Evolutionary conservation across 2,888 invertebrate species (phyloP).

Genomic region (Slavum lentiscoides): DNA sequence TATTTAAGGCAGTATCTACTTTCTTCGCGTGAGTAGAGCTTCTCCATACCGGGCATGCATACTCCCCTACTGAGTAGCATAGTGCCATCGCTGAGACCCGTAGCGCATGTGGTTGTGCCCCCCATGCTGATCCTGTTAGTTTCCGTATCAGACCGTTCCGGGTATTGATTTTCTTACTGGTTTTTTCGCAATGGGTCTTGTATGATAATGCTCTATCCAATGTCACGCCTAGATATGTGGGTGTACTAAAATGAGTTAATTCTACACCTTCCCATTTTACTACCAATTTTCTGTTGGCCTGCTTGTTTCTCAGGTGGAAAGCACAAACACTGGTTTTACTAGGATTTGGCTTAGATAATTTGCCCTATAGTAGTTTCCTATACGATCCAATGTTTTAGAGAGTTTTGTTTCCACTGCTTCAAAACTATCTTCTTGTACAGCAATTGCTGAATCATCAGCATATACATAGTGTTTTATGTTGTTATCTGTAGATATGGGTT

Average conservation of each 20-base stretch:
- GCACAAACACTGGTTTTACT: slow-evolving; percentile 28
- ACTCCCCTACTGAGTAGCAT: too few species aligned
- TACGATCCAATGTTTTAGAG: slow-evolving; percentile 13
- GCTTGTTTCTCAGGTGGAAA: slow-evolving; percentile 30
- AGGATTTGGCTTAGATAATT: slow-evolving; percentile 39
- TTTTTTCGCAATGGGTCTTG: slow-evolving; percentile 53
- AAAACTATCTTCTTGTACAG: slow-evolving; percentile 22
- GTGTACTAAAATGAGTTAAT: background rate
- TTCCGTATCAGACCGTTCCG: too few species aligned
- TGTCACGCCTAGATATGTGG: slow-evolving; percentile 55
- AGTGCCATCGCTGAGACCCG: too few species aligned
- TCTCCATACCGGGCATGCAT: too few species aligned
- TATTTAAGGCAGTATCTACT: too few species aligned
- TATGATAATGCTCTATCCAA: slow-evolving; percentile 55
- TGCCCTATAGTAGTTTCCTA: slow-evolving; percentile 19
- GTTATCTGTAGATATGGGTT: slow-evolving; percentile 18
- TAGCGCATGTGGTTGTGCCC: too few species aligned
- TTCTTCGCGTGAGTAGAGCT: too few species aligned
- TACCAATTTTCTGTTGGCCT: slow-evolving; percentile 27
- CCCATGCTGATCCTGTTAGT: slow-evolving; percentile 49
- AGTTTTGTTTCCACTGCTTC: slow-evolving; percentile 34
- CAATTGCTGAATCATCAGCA: slow-evolving; percentile 39
- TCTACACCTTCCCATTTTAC: slow-evolving; percentile 13
- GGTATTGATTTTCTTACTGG: slow-evolving; percentile 49
- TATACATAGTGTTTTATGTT: slow-evolving; percentile 32